Evolutionary conservation across 2,113 vertebrate species (phyloP), one percentile per base, ranked within the genome.

Genomic region (Tringa solitaria): DNA sequence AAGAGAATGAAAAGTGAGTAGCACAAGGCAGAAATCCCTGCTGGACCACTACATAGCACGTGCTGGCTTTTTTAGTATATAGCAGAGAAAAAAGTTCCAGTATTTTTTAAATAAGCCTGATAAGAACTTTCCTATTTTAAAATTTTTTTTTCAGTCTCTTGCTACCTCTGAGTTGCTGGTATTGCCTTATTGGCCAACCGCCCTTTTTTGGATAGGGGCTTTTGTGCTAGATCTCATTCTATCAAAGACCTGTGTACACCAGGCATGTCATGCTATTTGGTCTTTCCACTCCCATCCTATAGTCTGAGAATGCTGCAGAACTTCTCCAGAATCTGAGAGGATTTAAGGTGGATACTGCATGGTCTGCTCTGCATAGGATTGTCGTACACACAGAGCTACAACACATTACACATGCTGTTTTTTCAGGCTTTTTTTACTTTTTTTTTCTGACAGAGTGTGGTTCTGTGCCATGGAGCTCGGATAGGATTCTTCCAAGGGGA

Each of bases 401-500:
- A 85, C 12, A n/a, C 9, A 8, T 6, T 26, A 46, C 89, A 17
- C 5, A 6, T 33, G 16, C 17, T 72, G 27, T 3, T 0, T 84
- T 70, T 91, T 89, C 48, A 82, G 37, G 21, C 20, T 56, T 45
- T 51, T 33, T 54, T 75, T 28, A 8, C 23, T 76, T 82, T 70
- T 79, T 84, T 77, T 77, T 65, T 35, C 61, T 96, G 54, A 41
- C 87, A 99, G 99, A 98, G 98, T 67, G 98, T 99, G 28, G 41
- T 99, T 90, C 98, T 99, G 73, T 98, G 98, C 95, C 99, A 99
- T 2, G 99, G 99, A 30, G 99, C 97, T 81, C 98, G 98, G 87
- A 99, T 99, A 80, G 99, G 99, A 85, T 99, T 99, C 97, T 99
- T 99, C 97, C 99, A 99, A 98, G 99, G 99, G 50, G 99, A 99